Evolutionary conservation across 2,888 invertebrate species (phyloP).

Genomic region (Synanthedon formicaeformis): DNA sequence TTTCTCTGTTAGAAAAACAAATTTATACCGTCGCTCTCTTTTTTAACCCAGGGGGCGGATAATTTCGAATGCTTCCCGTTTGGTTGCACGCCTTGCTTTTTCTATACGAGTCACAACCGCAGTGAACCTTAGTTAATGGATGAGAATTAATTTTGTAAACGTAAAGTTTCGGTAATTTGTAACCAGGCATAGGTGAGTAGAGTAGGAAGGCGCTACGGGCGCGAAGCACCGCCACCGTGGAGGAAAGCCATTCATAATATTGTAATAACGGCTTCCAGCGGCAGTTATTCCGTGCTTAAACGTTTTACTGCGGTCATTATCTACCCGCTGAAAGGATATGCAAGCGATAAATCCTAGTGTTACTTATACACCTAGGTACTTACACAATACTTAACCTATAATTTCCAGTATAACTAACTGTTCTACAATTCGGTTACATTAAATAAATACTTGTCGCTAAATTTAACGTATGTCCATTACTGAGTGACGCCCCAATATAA

Average conservation of each 20-base stretch:
- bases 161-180: slow-evolving; percentile 10
- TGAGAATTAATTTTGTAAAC: slow-evolving; percentile 1
- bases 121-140: not conserved
- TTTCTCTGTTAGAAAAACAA: slow-evolving; percentile 44
- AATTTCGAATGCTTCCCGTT: slow-evolving; percentile 14
- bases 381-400: not conserved
- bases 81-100: not conserved
- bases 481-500: too few species aligned
- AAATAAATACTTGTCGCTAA: slow-evolving; percentile 26
- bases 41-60: slow-evolving; percentile 22
- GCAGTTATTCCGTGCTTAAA: slow-evolving; percentile 69
- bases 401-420: not conserved
- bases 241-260: slow-evolving; percentile 66
- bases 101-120: not conserved
- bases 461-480: slow-evolving; percentile 33
- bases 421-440: not conserved
- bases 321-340: slow-evolving; percentile 70
- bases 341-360: slow-evolving; percentile 63
- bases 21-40: slow-evolving; percentile 28
- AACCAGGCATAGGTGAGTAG: not conserved
- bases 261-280: slow-evolving; percentile 67
- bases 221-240: slow-evolving; percentile 21
- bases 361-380: slow-evolving; percentile 32
- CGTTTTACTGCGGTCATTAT: slow-evolving; percentile 71
- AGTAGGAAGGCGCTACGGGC: slow-evolving; percentile 1